These are phyloP conservation scores for Gonioctena quinquepunctata DNA, from an alignment of 1,140 invertebrate genomes.

Conservation along the genomic window DNA sequence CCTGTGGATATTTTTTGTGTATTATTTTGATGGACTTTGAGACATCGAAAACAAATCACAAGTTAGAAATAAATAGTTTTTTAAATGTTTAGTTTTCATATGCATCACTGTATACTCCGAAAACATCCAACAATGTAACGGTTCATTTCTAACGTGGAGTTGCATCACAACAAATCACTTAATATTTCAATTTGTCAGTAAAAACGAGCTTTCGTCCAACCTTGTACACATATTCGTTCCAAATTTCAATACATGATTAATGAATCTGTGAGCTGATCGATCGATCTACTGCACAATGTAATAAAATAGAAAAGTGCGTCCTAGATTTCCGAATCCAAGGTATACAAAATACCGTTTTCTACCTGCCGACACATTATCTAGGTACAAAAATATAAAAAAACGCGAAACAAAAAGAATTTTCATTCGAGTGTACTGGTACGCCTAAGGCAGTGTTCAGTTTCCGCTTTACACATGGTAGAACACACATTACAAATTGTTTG, in stretches of 20 bases:
- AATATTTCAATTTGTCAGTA: too few relatives aligned
- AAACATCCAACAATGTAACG: too few relatives aligned
- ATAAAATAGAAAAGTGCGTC: conserved; percentile 11
- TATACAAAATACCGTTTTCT: conserved; percentile 24
- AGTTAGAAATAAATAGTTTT: too few relatives aligned
- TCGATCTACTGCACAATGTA: not conserved
- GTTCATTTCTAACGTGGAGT: too few relatives aligned
- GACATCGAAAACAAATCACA: too few relatives aligned
- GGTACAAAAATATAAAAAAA: conserved; percentile 39
- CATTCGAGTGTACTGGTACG: conserved; percentile 35
- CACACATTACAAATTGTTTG: conserved; percentile 51
- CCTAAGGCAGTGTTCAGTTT: conserved; percentile 42
- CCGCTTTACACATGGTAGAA: conserved; percentile 54
- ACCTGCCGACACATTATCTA: conserved; percentile 34
- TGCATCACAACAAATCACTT: too few relatives aligned
- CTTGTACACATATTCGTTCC: conserved; percentile 15
- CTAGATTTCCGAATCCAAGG: conserved; percentile 31
- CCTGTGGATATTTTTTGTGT: too few relatives aligned
- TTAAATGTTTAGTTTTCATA: too few relatives aligned
- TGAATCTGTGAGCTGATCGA: not conserved
- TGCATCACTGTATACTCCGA: too few relatives aligned
- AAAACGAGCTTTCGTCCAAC: too few relatives aligned
- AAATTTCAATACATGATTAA: conserved; percentile 9
- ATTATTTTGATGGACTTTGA: too few relatives aligned
- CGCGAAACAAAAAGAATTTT: conserved; percentile 41